Percentiles rank a stretch among this genome's conserved stretches.
These are phyloP conservation scores for Probaryconus sp. DNA, from an alignment of 1,140 invertebrate genomes.

Conservation along the genomic window DNA sequence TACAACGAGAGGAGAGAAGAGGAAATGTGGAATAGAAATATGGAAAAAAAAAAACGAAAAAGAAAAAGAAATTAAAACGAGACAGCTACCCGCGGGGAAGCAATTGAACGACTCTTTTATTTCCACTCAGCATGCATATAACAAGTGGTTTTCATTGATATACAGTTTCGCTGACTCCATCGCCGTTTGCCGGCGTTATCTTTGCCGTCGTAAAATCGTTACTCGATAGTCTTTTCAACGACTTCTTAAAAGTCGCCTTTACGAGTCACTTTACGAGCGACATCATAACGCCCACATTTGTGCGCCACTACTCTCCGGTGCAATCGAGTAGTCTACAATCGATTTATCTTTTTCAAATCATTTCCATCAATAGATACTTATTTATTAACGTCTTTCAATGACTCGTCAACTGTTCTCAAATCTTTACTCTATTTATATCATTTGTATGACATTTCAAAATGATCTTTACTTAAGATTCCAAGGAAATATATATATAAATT, in stretches of 20 bases:
- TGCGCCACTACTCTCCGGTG: background rate
- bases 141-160: constrained; percentile 51
- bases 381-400: too few species aligned
- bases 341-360: too few species aligned
- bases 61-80: constrained; percentile 25
- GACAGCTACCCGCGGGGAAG: constrained; percentile 26
- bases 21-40: too few species aligned
- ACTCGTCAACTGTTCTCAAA: too few species aligned
- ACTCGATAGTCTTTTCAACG: constrained; percentile 25
- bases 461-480: too few species aligned
- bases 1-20: too few species aligned
- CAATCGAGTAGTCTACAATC: too few species aligned
- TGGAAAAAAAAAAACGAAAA: too few species aligned
- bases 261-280: constrained; percentile 49
- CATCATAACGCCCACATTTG: constrained; percentile 47
- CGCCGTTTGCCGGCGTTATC: constrained; percentile 19
- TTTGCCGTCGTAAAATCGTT: constrained; percentile 28
- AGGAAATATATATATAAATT: too few species aligned
- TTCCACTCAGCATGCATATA: constrained; percentile 21
- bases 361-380: too few species aligned
- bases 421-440: too few species aligned
- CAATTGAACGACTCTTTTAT: constrained; percentile 35
- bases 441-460: too few species aligned
- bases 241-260: constrained; percentile 50
- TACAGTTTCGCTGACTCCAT: constrained; percentile 31